phyloP scores from a whole-genome alignment of 2,888 invertebrate species.

The Trichopoda pennipes region DNA sequence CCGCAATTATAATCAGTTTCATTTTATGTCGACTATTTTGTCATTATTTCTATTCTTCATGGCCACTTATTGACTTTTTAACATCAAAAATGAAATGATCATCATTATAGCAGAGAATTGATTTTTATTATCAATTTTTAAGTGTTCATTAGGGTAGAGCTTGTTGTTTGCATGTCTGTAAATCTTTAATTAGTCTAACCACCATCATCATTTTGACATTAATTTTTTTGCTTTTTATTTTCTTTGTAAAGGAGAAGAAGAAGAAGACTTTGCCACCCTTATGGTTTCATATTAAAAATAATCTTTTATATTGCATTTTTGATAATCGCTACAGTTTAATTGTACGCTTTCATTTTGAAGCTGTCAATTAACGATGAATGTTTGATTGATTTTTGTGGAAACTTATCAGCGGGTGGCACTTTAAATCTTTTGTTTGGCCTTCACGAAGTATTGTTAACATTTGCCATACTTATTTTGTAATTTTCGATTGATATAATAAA shows the following conservation, averaged over 20 bases:
- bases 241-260: neutral
- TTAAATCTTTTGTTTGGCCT: neutral
- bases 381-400: slow-evolving; percentile 62
- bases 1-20: slow-evolving; percentile 43
- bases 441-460: neutral
- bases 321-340: slow-evolving; percentile 45
- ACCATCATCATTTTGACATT: slow-evolving; percentile 45
- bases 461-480: slow-evolving; percentile 5
- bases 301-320: slow-evolving; percentile 26
- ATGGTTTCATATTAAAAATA: slow-evolving; percentile 18
- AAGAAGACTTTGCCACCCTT: slow-evolving; percentile 31
- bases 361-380: slow-evolving; percentile 62
- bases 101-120: slow-evolving; percentile 26
- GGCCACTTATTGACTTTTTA: slow-evolving; percentile 50
- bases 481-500: neutral
- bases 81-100: slow-evolving; percentile 35
- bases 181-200: slow-evolving; percentile 53
- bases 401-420: slow-evolving; percentile 30
- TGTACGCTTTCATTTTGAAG: slow-evolving; percentile 49
- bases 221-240: slow-evolving; percentile 26
- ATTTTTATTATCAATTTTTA: slow-evolving; percentile 20
- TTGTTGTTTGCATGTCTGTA: slow-evolving; percentile 11
- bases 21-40: neutral
- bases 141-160: slow-evolving; percentile 48
- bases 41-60: slow-evolving; percentile 15